phyloP scores from a whole-genome alignment of 2,113 vertebrate species.

The Micromys minutus region DNA sequence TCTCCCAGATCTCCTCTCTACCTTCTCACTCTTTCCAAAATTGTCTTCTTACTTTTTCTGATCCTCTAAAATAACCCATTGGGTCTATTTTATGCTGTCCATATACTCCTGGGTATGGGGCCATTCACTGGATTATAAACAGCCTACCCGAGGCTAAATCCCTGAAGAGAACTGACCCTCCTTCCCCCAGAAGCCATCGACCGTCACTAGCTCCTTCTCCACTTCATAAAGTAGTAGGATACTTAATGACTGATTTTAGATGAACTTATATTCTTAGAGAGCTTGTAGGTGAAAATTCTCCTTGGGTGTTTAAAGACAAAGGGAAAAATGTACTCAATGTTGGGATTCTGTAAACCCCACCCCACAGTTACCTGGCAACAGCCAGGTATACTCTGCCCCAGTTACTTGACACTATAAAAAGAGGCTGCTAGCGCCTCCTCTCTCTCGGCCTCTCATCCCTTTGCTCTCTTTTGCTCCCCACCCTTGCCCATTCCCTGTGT shows the following conservation, averaged over 20 bases:
- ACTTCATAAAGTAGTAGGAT: not conserved
- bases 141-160: not conserved
- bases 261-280: not conserved
- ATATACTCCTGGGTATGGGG: not conserved
- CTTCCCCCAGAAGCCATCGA: no score
- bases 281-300: not conserved
- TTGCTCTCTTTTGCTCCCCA: no score
- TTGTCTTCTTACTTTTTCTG: not conserved
- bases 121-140: no score
- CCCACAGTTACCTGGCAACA: no score
- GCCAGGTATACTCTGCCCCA: no score
- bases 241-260: not conserved
- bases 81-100: no score
- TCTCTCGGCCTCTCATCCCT: no score
- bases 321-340: not conserved
- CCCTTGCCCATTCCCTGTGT: no score
- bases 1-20: not conserved
- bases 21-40: not conserved
- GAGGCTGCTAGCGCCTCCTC: no score
- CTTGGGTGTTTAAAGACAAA: constrained; percentile 8
- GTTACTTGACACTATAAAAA: no score
- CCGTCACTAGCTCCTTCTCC: not conserved
- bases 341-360: no score
- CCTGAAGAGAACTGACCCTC: not conserved
- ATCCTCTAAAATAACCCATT: not conserved